A percentile compares a stretch with the other conserved stretches of the same genome.
Evolutionary conservation across 53 echinoderm and acorn worm genomes (phyloP).

Genomic region (Patiria pectinifera): DNA sequence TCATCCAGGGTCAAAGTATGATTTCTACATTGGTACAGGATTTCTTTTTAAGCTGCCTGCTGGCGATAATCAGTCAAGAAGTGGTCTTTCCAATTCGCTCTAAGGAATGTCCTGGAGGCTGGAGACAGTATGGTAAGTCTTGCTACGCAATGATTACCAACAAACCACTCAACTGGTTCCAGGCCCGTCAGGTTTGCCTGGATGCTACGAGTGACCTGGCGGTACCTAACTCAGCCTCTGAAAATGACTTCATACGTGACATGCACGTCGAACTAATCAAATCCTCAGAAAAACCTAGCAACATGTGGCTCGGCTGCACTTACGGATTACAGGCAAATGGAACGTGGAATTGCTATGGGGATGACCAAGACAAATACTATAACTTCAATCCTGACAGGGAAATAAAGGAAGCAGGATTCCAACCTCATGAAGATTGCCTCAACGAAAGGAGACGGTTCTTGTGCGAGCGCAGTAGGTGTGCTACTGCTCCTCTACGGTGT

Average conservation of each 20-base stretch:
- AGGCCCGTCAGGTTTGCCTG: conserved; percentile 32
- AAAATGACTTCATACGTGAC: conserved; percentile 2
- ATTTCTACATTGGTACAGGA: neutral
- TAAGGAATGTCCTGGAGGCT: conserved; percentile 8
- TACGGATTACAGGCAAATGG: neutral
- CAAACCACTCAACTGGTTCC: conserved; percentile 17
- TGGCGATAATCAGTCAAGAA: neutral
- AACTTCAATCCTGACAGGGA: neutral
- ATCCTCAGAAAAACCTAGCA: neutral
- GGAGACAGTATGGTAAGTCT: conserved; percentile 21
- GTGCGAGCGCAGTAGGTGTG: neutral
- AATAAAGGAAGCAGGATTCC: neutral
- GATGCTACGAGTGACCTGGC: conserved; percentile 2
- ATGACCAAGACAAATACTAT: conserved; percentile 1
- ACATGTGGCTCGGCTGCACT: conserved; percentile 31
- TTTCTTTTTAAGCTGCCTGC: neutral
- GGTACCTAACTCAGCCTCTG: conserved; percentile 11
- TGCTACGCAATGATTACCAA: conserved; percentile 29
- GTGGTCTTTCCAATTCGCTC: neutral
- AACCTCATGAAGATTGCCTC: neutral
- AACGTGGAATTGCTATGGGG: conserved; percentile 3
- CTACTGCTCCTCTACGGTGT: neutral
- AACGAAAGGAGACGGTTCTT: neutral
- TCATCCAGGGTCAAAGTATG: neutral
- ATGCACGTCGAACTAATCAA: neutral